phyloP scores from a whole-genome alignment of 2,797 vertebrate species.

The Margarornis squamiger region DNA sequence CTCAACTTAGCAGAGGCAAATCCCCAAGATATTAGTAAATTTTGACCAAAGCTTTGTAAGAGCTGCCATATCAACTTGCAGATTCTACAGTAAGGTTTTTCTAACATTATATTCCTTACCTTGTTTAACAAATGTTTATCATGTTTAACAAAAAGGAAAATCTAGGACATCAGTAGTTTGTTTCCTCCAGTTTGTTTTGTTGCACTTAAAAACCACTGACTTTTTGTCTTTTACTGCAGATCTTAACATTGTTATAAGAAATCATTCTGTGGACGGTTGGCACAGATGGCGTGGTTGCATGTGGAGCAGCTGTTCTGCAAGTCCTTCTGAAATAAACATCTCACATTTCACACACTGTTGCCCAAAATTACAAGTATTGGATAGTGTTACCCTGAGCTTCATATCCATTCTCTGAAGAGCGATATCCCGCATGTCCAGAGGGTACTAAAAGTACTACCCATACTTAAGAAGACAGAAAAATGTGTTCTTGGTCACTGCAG shows the following conservation, averaged over 20 bases:
- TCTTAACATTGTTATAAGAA: neutral
- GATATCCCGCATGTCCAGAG: neutral
- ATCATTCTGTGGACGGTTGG: neutral
- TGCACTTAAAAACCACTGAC: neutral
- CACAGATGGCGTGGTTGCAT: neutral
- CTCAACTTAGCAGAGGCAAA: neutral
- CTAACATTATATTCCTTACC: neutral
- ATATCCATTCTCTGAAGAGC: neutral
- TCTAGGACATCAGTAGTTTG: neutral
- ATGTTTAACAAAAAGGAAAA: neutral
- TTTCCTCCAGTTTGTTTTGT: neutral
- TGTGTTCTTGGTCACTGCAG: neutral
- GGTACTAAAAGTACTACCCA: neutral
- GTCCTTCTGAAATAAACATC: neutral
- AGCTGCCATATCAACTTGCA: neutral
- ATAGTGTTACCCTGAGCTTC: neutral
- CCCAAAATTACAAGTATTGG: neutral
- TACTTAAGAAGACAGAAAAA: neutral
- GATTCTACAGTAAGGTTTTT: neutral
- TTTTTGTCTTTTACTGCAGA: neutral
- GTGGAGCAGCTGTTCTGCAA: neutral
- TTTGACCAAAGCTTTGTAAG: neutral
- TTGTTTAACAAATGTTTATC: neutral
- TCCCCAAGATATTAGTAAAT: neutral
- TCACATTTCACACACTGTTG: neutral